Percentiles rank a stretch among this genome's conserved stretches.
These are phyloP conservation scores for Agapostemon virescens DNA, from an alignment of 2,888 invertebrate species.

Conservation along the genomic window DNA sequence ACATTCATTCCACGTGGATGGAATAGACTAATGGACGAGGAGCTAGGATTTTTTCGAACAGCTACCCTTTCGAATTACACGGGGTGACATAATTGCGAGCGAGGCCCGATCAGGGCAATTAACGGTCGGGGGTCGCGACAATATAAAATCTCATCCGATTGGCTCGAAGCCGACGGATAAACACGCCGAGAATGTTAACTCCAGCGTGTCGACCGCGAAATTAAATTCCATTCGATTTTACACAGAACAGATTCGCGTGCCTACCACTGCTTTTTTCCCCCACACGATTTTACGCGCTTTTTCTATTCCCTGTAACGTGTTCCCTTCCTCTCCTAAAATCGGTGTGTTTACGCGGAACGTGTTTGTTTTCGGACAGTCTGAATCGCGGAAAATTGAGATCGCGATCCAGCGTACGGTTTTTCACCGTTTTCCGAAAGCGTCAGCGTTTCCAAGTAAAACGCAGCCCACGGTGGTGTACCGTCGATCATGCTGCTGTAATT, in stretches of 20 bases:
- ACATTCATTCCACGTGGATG: not conserved
- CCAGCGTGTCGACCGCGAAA: conserved; percentile 56
- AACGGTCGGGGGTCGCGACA: conserved; percentile 56
- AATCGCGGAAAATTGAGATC: not conserved
- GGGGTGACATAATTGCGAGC: not conserved
- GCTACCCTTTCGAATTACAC: not conserved
- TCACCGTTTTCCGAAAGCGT: not conserved
- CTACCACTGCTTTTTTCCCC: conserved; percentile 7
- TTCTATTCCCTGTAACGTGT: not conserved
- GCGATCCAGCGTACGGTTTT: not conserved
- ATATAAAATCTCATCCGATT: conserved; percentile 52
- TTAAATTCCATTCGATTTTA: conserved; percentile 69
- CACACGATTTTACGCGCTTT: not conserved
- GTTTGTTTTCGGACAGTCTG: not conserved
- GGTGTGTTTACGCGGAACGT: not conserved
- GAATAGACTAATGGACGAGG: not conserved
- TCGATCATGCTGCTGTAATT: not conserved
- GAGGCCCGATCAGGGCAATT: conserved; percentile 50
- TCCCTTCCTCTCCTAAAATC: too few relatives aligned
- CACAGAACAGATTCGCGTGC: conserved; percentile 20
- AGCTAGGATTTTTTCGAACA: not conserved
- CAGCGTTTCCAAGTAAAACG: not conserved
- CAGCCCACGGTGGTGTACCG: not conserved
- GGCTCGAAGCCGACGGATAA: conserved; percentile 63
- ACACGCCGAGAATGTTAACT: conserved; percentile 68